Conservation (phyloP, 1,140 invertebrate genomes). For the Saccostrea glomerata region DNA sequence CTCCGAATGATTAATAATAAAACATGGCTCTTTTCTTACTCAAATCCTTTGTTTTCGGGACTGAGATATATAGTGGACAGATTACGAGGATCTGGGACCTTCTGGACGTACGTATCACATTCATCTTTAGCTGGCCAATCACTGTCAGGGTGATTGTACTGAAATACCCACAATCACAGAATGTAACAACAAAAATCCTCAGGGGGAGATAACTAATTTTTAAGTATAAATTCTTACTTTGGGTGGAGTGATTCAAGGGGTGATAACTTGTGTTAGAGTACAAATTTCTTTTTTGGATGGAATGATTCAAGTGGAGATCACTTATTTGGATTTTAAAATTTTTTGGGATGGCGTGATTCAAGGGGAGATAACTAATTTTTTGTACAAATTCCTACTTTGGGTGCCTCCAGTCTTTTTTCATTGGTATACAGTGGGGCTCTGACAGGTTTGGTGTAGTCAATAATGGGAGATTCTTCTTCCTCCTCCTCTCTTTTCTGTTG, state of each 20-base stretch:
- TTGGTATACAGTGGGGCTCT: constrained; percentile 64
- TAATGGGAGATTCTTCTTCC: constrained; percentile 46
- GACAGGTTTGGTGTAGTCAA: constrained; percentile 68
- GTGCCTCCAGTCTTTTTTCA: constrained; percentile 51
- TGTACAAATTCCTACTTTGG: constrained; percentile 25
- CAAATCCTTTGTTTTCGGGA: constrained; percentile 87
- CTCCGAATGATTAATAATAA: too few species aligned
- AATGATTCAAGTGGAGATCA: too few species aligned
- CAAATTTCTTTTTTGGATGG: too few species aligned
- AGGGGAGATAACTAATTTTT: too few species aligned
- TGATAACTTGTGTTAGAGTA: too few species aligned
- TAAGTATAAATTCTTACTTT: too few species aligned
- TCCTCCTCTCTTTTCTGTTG: constrained; percentile 1
- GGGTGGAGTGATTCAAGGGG: too few species aligned
- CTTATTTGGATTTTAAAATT: too few species aligned
- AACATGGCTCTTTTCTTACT: constrained; percentile 80
- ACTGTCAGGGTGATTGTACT: constrained; percentile 60
- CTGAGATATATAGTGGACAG: constrained; percentile 83
- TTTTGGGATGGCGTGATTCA: too few species aligned
- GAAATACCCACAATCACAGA: constrained; percentile 35
- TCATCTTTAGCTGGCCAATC: constrained; percentile 77
- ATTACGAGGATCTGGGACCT: constrained; percentile 76
- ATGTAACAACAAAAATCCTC: neutral
- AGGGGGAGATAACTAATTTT: too few species aligned
- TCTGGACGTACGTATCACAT: constrained; percentile 75